A percentile compares a stretch with the other conserved stretches of the same genome.
These are phyloP conservation scores for Pelagia noctiluca DNA, from an alignment of 30 jellyfish, hydroid and myxozoan species.

Conservation along the genomic window DNA sequence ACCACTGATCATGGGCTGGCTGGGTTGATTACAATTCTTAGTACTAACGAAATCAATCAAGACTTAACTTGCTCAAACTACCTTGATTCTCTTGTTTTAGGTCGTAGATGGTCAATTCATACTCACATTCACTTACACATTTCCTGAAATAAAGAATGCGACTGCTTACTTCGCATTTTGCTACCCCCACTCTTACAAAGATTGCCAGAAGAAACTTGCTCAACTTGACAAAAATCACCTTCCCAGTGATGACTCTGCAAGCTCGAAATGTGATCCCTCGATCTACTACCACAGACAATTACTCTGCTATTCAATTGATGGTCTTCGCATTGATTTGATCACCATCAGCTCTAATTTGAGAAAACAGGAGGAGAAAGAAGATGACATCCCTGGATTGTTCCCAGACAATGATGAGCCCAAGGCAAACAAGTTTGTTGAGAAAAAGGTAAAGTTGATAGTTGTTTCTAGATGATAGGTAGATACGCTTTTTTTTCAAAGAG, in stretches of 20 bases:
- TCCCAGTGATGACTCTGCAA: background rate
- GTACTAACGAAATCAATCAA: too few species aligned
- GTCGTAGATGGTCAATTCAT: constrained; percentile 78
- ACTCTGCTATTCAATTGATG: constrained; percentile 77
- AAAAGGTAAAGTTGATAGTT: constrained; percentile 61
- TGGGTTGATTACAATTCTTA: too few species aligned
- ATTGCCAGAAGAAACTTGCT: constrained; percentile 74
- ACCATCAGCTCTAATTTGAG: constrained; percentile 80
- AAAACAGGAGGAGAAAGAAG: constrained; percentile 58
- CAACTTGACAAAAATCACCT: constrained; percentile 31
- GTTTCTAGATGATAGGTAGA: too few species aligned
- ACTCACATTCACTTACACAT: constrained; percentile 69
- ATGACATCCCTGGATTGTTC: constrained; percentile 47
- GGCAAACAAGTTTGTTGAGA: constrained; percentile 50
- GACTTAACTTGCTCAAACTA: too few species aligned
- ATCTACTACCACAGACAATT: constrained; percentile 90
- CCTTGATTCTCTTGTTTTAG: too few species aligned
- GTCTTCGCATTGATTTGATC: constrained; percentile 77
- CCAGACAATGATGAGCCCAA: constrained; percentile 63
- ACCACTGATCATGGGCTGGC: too few species aligned
- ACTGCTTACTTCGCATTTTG: constrained; percentile 91
- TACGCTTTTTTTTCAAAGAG: too few species aligned
- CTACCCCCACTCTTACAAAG: constrained; percentile 80
- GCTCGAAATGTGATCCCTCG: background rate
- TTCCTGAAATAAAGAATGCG: constrained; percentile 61